phyloP scores from a whole-genome alignment of 2,888 invertebrate genomes.

The Alitta virens region DNA sequence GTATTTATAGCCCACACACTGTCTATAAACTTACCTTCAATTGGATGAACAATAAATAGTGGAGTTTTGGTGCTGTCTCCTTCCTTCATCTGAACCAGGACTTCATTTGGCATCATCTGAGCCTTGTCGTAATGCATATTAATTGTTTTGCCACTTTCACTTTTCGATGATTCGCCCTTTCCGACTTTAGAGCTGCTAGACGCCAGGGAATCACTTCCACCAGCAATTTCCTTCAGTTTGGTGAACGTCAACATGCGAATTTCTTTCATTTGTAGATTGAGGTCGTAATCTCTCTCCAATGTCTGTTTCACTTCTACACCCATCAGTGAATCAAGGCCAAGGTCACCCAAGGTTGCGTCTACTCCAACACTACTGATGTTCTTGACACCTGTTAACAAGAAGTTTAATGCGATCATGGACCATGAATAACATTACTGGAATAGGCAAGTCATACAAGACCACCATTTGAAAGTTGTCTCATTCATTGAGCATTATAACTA shows the following conservation, averaged over 20 bases:
- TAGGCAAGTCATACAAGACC: too few relatives aligned
- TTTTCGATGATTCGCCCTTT: neutral
- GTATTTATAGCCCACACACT: neutral
- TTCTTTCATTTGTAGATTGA: constrained; percentile 86
- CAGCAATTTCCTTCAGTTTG: constrained; percentile 31
- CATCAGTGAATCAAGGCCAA: constrained; percentile 98
- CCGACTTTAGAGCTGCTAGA: neutral
- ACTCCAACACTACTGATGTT: constrained; percentile 77
- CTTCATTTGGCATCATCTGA: constrained; percentile 71
- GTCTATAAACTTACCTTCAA: constrained; percentile 46
- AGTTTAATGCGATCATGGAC: too few relatives aligned
- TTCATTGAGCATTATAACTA: too few relatives aligned
- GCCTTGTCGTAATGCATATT: constrained; percentile 31
- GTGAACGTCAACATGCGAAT: constrained; percentile 66
- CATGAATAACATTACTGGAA: too few relatives aligned
- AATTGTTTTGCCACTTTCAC: constrained; percentile 22
- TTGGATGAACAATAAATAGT: constrained; percentile 53
- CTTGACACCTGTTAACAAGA: constrained; percentile 69
- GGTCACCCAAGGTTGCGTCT: constrained; percentile 80
- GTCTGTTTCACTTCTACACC: constrained; percentile 98
- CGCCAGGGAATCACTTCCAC: neutral
- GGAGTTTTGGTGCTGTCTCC: constrained; percentile 25
- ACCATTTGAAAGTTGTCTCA: too few relatives aligned
- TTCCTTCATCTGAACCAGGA: constrained; percentile 64
- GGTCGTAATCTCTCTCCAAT: constrained; percentile 86